Evolutionary conservation across 2,113 vertebrate genomes (phyloP).

Genomic region (Larimichthys crocea): DNA sequence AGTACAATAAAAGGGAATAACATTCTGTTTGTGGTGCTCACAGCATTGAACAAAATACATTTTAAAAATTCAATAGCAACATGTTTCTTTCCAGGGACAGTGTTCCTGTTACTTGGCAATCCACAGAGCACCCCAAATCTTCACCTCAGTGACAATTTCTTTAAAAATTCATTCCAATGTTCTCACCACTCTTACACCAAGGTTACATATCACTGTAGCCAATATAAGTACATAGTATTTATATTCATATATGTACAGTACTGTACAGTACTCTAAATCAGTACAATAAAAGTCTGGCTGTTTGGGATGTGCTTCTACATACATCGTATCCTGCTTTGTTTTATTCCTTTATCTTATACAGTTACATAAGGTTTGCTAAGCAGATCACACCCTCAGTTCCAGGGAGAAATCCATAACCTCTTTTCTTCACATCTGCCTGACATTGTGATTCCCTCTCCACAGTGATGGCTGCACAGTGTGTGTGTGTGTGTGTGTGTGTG

Average conservation of each 20-base stretch:
- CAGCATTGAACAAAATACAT: not conserved
- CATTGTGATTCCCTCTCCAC: conserved; percentile 11
- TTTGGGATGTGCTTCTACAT: not conserved
- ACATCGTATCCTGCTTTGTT: conserved; percentile 15
- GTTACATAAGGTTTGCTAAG: conserved; percentile 9
- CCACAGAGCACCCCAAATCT: not conserved
- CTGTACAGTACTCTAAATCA: not conserved
- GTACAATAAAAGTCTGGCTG: not conserved
- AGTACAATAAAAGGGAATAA: not conserved
- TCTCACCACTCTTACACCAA: not conserved
- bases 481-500: not conserved
- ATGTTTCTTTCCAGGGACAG: not conserved
- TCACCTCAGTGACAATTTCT: not conserved
- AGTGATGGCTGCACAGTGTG: conserved; percentile 8
- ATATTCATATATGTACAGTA: too few relatives aligned
- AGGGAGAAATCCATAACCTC: conserved; percentile 45
- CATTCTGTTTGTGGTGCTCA: not conserved
- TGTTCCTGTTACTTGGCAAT: not conserved
- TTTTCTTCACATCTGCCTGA: conserved; percentile 36
- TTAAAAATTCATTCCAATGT: not conserved
- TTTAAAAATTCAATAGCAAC: conserved; percentile 1
- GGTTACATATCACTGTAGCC: not conserved
- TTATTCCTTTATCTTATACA: not conserved
- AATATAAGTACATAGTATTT: not conserved
- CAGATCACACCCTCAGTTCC: conserved; percentile 33